A percentile compares a stretch with the other conserved stretches of the same genome.
Evolutionary conservation across 2,113 vertebrate species (phyloP).

Genomic region (Heptranchias perlo): DNA sequence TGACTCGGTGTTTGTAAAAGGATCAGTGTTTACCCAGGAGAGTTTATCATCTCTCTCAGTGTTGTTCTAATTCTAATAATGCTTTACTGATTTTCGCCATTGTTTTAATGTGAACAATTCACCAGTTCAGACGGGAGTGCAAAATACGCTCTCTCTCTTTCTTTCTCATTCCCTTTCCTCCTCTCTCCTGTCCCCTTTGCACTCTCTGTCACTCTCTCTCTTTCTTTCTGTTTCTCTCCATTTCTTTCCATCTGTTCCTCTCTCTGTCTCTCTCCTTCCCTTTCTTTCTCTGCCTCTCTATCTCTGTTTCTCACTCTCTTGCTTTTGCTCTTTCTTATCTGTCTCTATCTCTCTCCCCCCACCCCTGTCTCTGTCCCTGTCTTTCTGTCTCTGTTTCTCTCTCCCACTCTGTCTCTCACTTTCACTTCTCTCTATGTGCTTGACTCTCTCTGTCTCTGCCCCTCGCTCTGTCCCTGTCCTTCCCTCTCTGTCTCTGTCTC

Average conservation of each 20-base stretch:
- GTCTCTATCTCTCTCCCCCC: slow-evolving; percentile 17
- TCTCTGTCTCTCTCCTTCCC: not conserved
- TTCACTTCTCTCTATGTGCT: not conserved
- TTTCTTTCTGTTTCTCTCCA: not conserved
- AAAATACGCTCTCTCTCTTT: not conserved
- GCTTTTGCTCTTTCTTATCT: not conserved
- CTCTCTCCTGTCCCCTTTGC: slow-evolving; percentile 44
- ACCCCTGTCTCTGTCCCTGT: slow-evolving; percentile 39
- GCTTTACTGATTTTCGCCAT: not conserved
- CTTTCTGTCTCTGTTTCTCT: not conserved
- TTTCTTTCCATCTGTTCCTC: not conserved
- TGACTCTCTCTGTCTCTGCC: not conserved
- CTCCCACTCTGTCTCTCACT: slow-evolving; percentile 29
- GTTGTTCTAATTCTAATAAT: not conserved
- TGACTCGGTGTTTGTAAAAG: not conserved
- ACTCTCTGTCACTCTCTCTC: not conserved
- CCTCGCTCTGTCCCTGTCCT: slow-evolving; percentile 39
- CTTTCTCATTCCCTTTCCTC: slow-evolving; percentile 42
- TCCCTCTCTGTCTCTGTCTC: slow-evolving; percentile 46
- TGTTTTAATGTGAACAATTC: not conserved
- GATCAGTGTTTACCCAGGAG: not conserved
- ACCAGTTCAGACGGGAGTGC: not conserved
- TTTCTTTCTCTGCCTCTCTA: not conserved
- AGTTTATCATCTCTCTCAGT: not conserved
- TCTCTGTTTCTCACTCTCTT: no score